A percentile compares a stretch with the other conserved stretches of the same genome.
Evolutionary conservation across 1,140 invertebrate genomes (phyloP).

Genomic region (Triops cancriformis): DNA sequence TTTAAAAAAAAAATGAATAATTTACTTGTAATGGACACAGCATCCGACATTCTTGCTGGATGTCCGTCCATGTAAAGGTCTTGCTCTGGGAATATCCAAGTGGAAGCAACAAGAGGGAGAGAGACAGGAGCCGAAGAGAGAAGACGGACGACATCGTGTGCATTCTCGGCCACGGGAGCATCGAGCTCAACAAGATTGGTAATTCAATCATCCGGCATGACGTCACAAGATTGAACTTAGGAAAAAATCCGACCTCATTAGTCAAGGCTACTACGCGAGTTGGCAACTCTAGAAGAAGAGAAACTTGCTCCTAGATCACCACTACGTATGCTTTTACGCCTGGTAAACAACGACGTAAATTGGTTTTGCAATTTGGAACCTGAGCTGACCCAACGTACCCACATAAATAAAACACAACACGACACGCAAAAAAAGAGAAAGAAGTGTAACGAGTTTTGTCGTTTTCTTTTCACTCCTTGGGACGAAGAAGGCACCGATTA

Average conservation of each 20-base stretch:
- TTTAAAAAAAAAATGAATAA: background rate
- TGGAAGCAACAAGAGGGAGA: background rate
- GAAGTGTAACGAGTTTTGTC: background rate
- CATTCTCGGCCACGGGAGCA: background rate
- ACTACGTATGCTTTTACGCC: background rate
- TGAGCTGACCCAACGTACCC: background rate
- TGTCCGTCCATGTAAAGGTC: background rate
- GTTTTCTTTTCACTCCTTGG: background rate
- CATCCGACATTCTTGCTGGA: background rate
- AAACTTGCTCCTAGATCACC: background rate
- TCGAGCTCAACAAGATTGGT: constrained; percentile 10
- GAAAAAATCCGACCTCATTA: constrained; percentile 10
- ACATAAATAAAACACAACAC: background rate
- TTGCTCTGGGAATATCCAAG: background rate
- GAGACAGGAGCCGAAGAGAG: background rate
- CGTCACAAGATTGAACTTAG: constrained; percentile 10
- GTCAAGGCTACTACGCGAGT: background rate
- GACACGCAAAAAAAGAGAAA: background rate
- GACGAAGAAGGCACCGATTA: background rate
- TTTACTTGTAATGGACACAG: constrained; percentile 6
- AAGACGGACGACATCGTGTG: background rate
- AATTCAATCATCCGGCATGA: constrained; percentile 13
- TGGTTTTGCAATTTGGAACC: constrained; percentile 13
- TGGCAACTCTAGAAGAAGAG: background rate
- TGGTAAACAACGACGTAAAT: constrained; percentile 1